phyloP scores from a whole-genome alignment of 1,140 invertebrate genomes.

The Brachionus rotundiformis region DNA sequence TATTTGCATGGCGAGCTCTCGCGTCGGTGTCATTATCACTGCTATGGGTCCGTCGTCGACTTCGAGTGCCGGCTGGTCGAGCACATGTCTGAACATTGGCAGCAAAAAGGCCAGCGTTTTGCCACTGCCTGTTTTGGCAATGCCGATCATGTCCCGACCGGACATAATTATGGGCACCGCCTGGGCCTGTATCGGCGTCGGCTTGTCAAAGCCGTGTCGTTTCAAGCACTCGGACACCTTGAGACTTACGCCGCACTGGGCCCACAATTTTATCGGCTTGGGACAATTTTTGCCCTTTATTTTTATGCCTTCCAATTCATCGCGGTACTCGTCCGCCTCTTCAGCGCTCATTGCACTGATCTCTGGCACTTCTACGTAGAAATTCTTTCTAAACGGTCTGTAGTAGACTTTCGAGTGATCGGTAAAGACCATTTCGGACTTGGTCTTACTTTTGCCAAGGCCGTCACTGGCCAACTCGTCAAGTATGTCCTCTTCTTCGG shows the following conservation, averaged over 20 bases:
- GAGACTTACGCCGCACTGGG: conserved; percentile 94
- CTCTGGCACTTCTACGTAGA: conserved; percentile 92
- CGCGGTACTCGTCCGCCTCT: conserved; percentile 73
- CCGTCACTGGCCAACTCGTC: neutral
- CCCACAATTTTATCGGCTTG: conserved; percentile 93
- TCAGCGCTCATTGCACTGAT: conserved; percentile 83
- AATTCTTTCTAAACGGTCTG: conserved; percentile 85
- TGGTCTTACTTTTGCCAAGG: conserved; percentile 70
- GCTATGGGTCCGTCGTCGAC: conserved; percentile 93
- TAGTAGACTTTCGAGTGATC: conserved; percentile 70
- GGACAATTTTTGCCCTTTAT: conserved; percentile 80
- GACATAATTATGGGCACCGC: conserved; percentile 99
- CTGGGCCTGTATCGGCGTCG: conserved; percentile 97
- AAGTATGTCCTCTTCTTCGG: conserved; percentile 28
- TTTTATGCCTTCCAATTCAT: conserved; percentile 67
- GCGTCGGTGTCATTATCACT: conserved; percentile 94
- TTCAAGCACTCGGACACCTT: conserved; percentile 92
- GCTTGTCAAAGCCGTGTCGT: conserved; percentile 85
- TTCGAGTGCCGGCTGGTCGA: conserved; percentile 87
- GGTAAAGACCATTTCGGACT: conserved; percentile 66
- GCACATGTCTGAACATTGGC: conserved; percentile 96
- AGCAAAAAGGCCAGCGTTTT: conserved; percentile 97
- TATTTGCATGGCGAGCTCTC: conserved; percentile 98
- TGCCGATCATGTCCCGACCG: conserved; percentile 91
- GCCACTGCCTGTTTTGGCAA: conserved; percentile 97